Evolutionary conservation across 2,797 vertebrate species (phyloP).

Genomic region (Spea hammondii): DNA sequence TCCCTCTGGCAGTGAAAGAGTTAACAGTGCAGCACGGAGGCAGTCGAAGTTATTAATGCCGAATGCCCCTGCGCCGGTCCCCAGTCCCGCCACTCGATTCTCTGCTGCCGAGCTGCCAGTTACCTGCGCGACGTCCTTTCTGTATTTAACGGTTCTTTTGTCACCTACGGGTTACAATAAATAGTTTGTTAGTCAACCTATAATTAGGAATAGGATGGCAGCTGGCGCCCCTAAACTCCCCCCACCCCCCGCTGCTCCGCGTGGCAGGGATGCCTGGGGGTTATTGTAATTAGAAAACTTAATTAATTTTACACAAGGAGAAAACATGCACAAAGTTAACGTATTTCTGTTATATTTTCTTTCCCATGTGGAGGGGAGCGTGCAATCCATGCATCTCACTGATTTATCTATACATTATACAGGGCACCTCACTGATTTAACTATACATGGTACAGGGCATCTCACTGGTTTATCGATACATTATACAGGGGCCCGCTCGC

Average conservation of each 20-base stretch:
- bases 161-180: constrained; percentile 44
- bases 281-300: constrained; percentile 38
- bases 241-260: constrained; percentile 22
- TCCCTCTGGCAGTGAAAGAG: too few species aligned
- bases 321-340: constrained; percentile 28
- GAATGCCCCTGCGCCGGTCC: too few species aligned
- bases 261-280: constrained; percentile 25
- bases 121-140: not conserved
- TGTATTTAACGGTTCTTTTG: constrained; percentile 18
- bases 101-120: not conserved
- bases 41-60: too few species aligned
- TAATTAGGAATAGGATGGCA: constrained; percentile 39
- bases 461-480: too few species aligned
- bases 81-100: too few species aligned
- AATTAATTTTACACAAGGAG: constrained; percentile 38
- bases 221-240: not conserved
- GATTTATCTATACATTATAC: too few species aligned
- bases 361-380: too few species aligned
- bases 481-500: too few species aligned
- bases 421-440: too few species aligned
- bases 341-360: not conserved
- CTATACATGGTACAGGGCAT: too few species aligned
- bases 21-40: too few species aligned
- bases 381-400: too few species aligned
- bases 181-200: constrained; percentile 26